Evolutionary conservation across 2,888 invertebrate species (phyloP).

Genomic region (Agrypnus murinus): DNA sequence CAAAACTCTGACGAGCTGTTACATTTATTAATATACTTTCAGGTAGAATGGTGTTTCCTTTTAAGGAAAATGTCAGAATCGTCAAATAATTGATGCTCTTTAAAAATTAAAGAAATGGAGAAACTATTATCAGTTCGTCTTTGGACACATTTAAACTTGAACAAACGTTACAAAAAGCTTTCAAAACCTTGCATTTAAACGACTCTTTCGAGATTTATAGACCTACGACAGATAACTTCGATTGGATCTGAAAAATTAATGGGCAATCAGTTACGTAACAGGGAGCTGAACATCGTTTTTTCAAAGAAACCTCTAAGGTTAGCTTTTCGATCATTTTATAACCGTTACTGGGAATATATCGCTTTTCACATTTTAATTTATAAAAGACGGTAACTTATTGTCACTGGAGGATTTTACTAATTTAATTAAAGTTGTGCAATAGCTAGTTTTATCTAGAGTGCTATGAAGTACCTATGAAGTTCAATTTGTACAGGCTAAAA

Average conservation of each 20-base stretch:
- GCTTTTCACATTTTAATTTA: too few species aligned
- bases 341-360: too few species aligned
- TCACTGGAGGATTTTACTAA: too few species aligned
- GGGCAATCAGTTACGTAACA: not conserved
- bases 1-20: not conserved
- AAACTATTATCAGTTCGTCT: not conserved
- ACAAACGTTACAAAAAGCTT: slow-evolving; percentile 6
- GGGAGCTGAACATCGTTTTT: not conserved
- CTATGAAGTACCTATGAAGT: too few species aligned
- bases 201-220: not conserved
- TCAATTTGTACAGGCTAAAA: too few species aligned
- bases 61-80: not conserved
- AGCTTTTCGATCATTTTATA: too few species aligned
- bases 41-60: not conserved
- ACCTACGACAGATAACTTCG: not conserved
- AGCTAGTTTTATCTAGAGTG: too few species aligned
- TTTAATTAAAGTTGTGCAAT: too few species aligned
- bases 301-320: too few species aligned
- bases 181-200: not conserved
- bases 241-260: slow-evolving; percentile 6
- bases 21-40: not conserved
- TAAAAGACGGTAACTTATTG: too few species aligned
- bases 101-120: slow-evolving; percentile 1
- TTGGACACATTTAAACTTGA: not conserved
- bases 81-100: not conserved